A percentile compares a stretch with the other conserved stretches of the same genome.
phyloP scores from a whole-genome alignment of 2,888 invertebrate species.

The Microchrysa polita region DNA sequence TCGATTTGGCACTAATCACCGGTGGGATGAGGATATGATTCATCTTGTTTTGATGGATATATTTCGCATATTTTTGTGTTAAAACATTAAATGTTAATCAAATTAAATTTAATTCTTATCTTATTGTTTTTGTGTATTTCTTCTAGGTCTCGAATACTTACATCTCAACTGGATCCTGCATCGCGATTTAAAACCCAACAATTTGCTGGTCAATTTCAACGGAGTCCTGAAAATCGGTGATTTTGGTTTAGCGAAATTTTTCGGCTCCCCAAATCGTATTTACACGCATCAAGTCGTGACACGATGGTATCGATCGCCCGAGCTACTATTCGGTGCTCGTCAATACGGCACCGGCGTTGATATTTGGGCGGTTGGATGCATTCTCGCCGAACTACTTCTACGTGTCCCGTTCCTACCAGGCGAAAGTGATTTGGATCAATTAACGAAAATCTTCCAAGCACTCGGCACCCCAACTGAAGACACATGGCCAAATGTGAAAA shows the following conservation, averaged over 20 bases:
- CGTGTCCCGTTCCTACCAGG: slow-evolving; percentile 94
- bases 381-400: slow-evolving; percentile 92
- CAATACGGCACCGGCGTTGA: slow-evolving; percentile 96
- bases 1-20: no score
- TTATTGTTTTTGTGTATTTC: no score
- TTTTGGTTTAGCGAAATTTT: slow-evolving; percentile 98
- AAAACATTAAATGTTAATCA: no score
- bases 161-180: slow-evolving; percentile 97
- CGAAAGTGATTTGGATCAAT: slow-evolving; percentile 96
- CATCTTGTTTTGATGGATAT: no score
- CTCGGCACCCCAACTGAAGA: slow-evolving; percentile 93
- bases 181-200: slow-evolving; percentile 98
- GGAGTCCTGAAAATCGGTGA: slow-evolving; percentile 98
- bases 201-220: slow-evolving; percentile 90
- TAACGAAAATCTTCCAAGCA: slow-evolving; percentile 93
- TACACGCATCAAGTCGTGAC: slow-evolving; percentile 99
- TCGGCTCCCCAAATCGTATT: slow-evolving; percentile 93
- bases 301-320: slow-evolving; percentile 92
- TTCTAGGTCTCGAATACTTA: slow-evolving; percentile 86
- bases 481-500: slow-evolving; percentile 87
- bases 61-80: no score
- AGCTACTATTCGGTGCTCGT: slow-evolving; percentile 92
- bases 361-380: slow-evolving; percentile 99
- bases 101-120: no score
- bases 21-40: no score